Conservation (phyloP, 2,797 vertebrate genomes). For the Gallinago nigripennis region DNA sequence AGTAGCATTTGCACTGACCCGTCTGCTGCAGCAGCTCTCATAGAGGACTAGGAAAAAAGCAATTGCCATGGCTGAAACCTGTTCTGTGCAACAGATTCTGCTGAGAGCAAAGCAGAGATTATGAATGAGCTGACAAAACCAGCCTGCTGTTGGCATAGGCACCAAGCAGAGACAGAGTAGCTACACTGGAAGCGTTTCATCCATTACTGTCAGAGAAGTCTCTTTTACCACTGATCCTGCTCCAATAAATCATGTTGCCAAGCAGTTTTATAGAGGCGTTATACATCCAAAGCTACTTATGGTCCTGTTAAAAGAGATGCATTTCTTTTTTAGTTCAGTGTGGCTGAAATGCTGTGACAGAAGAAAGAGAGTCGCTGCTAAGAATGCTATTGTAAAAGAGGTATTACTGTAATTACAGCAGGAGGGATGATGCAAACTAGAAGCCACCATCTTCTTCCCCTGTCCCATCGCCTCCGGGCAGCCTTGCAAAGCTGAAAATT, state of each 20-base stretch:
- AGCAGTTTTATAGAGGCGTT: conserved; percentile 51
- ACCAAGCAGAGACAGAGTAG: conserved; percentile 49
- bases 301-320: conserved; percentile 45
- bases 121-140: conserved; percentile 70
- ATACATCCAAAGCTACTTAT: conserved; percentile 64
- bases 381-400: conserved; percentile 21
- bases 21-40: not conserved
- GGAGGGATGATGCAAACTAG: not conserved
- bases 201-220: conserved; percentile 61
- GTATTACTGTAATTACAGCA: conserved; percentile 30
- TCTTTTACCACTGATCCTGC: conserved; percentile 46
- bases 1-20: not conserved
- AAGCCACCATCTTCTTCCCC: not conserved
- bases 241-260: conserved; percentile 64
- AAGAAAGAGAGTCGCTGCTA: conserved; percentile 31
- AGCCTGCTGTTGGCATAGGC: conserved; percentile 37
- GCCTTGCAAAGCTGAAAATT: conserved; percentile 41
- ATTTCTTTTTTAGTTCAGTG: conserved; percentile 48
- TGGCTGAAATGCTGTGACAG: conserved; percentile 49
- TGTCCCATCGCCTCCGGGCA: not conserved
- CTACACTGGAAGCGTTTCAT: conserved; percentile 29
- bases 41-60: not conserved
- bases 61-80: not conserved
- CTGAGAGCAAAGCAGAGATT: conserved; percentile 57
- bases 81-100: conserved; percentile 1